Evolutionary conservation across 2,797 vertebrate genomes (phyloP).

Genomic region (Apogon talboti): DNA sequence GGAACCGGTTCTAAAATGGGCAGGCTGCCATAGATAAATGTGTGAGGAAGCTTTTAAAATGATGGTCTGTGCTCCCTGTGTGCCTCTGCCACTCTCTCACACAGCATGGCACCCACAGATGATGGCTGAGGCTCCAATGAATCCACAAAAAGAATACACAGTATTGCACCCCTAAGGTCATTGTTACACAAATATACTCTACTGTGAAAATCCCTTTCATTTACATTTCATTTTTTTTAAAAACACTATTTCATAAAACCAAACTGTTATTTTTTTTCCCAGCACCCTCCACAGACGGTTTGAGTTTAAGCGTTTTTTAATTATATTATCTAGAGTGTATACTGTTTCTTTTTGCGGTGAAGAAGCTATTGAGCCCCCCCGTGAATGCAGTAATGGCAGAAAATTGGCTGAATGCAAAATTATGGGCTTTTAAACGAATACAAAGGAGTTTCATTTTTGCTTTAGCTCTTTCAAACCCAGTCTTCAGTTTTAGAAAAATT

Average conservation of each 20-base stretch:
- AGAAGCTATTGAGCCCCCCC: neutral
- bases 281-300: neutral
- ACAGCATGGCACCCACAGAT: conserved; percentile 38
- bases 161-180: conserved; percentile 45
- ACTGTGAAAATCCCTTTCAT: conserved; percentile 17
- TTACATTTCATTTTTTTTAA: too few species aligned
- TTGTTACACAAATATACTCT: conserved; percentile 17
- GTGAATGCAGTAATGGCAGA: neutral
- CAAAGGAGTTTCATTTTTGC: neutral
- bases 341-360: neutral
- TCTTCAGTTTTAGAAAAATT: too few species aligned
- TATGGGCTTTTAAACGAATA: neutral
- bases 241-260: conserved; percentile 3
- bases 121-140: conserved; percentile 32
- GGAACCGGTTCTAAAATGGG: conserved; percentile 53
- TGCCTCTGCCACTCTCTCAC: conserved; percentile 45
- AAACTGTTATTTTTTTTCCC: conserved; percentile 8
- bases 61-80: conserved; percentile 54
- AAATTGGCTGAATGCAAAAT: neutral
- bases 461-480: too few species aligned
- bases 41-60: conserved; percentile 66
- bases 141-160: conserved; percentile 41
- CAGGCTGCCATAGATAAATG: conserved; percentile 67
- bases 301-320: conserved; percentile 14
- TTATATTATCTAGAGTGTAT: neutral